A percentile compares a stretch with the other conserved stretches of the same genome.
Conservation (phyloP, 2,888 invertebrate genomes). For the Willowsia nigromaculata region DNA sequence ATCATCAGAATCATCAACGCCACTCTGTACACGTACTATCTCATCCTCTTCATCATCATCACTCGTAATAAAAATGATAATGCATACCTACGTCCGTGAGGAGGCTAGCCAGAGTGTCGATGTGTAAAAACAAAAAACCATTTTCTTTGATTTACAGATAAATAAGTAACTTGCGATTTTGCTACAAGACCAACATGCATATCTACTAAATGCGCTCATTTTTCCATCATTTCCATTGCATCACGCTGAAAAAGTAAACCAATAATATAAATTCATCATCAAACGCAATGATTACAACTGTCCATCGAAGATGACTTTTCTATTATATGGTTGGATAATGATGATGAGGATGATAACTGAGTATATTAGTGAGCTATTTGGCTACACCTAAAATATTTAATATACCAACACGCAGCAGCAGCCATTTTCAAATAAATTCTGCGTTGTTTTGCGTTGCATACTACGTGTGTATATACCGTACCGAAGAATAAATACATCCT, state of each 20-base stretch:
- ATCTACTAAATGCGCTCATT: not conserved
- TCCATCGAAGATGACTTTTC: not conserved
- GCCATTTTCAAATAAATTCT: no score
- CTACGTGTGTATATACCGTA: not conserved
- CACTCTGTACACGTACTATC: constrained; percentile 22
- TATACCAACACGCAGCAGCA: constrained; percentile 1
- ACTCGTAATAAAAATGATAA: constrained; percentile 56
- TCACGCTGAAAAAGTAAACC: not conserved
- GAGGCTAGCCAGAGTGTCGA: not conserved
- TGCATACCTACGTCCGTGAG: constrained; percentile 45
- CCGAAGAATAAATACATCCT: not conserved
- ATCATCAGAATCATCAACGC: constrained; percentile 33
- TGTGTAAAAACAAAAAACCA: constrained; percentile 19
- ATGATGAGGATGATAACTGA: not conserved
- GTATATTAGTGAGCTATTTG: not conserved
- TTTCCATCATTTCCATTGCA: not conserved
- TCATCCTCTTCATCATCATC: constrained; percentile 36
- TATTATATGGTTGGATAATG: not conserved
- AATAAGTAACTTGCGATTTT: constrained; percentile 24
- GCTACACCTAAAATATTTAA: constrained; percentile 23
- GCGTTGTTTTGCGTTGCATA: no score
- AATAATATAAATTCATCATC: constrained; percentile 27
- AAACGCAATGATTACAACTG: not conserved
- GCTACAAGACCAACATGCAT: not conserved
- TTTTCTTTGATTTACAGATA: constrained; percentile 18